phyloP scores from a whole-genome alignment of 2,113 vertebrate genomes.

The Diadophis punctatus region DNA sequence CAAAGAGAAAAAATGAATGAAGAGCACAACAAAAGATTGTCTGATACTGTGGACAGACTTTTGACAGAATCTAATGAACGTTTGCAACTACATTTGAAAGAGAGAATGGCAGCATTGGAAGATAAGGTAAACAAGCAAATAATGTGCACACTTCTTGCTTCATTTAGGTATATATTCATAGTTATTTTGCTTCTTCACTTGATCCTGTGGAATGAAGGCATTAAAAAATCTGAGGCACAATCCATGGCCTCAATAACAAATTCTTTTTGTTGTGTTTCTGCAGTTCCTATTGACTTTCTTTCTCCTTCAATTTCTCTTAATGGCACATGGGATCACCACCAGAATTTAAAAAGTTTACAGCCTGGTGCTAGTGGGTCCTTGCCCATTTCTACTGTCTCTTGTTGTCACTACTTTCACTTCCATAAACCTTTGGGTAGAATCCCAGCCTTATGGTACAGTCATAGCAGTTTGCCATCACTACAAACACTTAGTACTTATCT shows the following conservation, averaged over 20 bases:
- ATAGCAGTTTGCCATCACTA: not conserved
- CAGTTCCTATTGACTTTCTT: not conserved
- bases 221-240: not conserved
- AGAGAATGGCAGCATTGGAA: slow-evolving; percentile 94
- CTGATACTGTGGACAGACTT: slow-evolving; percentile 94
- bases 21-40: slow-evolving; percentile 96
- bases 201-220: not conserved
- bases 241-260: not conserved
- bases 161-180: not conserved
- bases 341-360: not conserved
- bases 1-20: slow-evolving; percentile 99
- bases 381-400: not conserved
- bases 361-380: not conserved
- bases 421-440: not conserved
- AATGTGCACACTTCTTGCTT: not conserved
- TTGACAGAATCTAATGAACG: slow-evolving; percentile 97
- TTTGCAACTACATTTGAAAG: slow-evolving; percentile 94
- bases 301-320: not conserved
- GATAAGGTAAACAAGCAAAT: slow-evolving; percentile 81
- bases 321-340: not conserved
- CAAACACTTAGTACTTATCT: not conserved
- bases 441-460: not conserved
- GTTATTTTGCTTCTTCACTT: not conserved
- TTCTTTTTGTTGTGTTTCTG: not conserved
- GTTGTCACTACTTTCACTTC: not conserved